A percentile compares a stretch with the other conserved stretches of the same genome.
These are phyloP conservation scores for Cataglyphis cursor DNA, from an alignment of 2,888 invertebrate genomes.

Conservation along the genomic window DNA sequence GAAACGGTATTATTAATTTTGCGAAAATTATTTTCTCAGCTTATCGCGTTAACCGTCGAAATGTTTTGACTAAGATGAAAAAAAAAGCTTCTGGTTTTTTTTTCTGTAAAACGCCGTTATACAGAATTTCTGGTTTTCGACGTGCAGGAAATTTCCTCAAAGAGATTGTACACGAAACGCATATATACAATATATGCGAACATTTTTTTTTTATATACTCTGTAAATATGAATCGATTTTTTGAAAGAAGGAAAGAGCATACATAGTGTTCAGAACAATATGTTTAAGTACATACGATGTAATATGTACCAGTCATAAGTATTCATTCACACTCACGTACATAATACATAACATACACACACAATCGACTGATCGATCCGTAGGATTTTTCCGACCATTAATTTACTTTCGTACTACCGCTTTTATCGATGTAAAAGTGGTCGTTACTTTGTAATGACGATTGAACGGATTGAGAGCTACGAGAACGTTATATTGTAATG, in stretches of 20 bases:
- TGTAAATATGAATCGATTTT: conserved; percentile 29
- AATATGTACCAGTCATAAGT: conserved; percentile 71
- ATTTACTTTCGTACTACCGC: conserved; percentile 77
- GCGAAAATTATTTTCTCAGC: background rate
- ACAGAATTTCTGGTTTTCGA: background rate
- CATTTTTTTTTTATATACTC: conserved; percentile 40
- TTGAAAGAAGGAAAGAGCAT: conserved; percentile 33
- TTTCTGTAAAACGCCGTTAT: background rate
- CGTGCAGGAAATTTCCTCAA: background rate
- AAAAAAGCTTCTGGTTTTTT: background rate
- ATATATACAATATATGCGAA: background rate
- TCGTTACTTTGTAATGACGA: conserved; percentile 48
- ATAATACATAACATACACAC: conserved; percentile 50
- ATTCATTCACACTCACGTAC: conserved; percentile 63
- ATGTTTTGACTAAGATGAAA: conserved; percentile 10
- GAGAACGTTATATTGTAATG: conserved; percentile 70
- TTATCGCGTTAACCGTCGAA: background rate
- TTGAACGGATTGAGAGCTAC: conserved; percentile 30
- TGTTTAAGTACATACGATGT: conserved; percentile 54
- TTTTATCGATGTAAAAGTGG: conserved; percentile 77
- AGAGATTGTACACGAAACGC: conserved; percentile 7
- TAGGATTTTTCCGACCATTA: conserved; percentile 69
- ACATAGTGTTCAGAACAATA: conserved; percentile 40
- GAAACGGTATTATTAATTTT: background rate
- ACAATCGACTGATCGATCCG: conserved; percentile 72